phyloP scores from a whole-genome alignment of 2,888 invertebrate species.

The Drosophila fulvimacula region DNA sequence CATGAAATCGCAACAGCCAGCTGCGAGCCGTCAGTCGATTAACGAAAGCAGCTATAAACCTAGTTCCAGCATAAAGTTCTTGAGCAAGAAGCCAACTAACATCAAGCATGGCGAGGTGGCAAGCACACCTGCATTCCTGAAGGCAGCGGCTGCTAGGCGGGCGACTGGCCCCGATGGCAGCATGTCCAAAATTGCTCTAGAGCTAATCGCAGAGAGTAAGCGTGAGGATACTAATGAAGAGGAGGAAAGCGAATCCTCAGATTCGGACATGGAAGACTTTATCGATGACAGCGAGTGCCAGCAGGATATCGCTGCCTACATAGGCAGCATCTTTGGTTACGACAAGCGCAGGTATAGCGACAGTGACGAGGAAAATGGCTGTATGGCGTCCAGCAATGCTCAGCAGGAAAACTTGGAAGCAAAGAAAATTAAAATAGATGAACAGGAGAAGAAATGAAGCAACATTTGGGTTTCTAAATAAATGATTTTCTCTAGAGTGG shows the following conservation, averaged over 20 bases:
- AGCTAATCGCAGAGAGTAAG: neutral
- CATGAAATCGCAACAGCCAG: neutral
- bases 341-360: slow-evolving; percentile 90
- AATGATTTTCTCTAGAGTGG: neutral
- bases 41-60: neutral
- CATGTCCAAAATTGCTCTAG: neutral
- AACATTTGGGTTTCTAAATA: neutral
- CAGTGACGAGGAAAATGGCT: slow-evolving; percentile 89
- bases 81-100: neutral
- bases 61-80: neutral
- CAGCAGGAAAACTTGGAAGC: slow-evolving; percentile 97
- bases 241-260: neutral
- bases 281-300: slow-evolving; percentile 93
- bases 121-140: neutral
- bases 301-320: slow-evolving; percentile 92
- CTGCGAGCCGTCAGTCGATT: neutral
- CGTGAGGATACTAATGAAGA: neutral
- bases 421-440: slow-evolving; percentile 86
- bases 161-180: neutral
- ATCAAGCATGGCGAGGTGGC: neutral
- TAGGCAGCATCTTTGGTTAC: slow-evolving; percentile 96
- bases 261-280: slow-evolving; percentile 93
- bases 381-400: slow-evolving; percentile 94
- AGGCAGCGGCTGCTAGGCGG: slow-evolving; percentile 6
- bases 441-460: slow-evolving; percentile 22